Evolutionary conservation across 2,888 invertebrate species (phyloP).

Genomic region (Leucophenga montana): DNA sequence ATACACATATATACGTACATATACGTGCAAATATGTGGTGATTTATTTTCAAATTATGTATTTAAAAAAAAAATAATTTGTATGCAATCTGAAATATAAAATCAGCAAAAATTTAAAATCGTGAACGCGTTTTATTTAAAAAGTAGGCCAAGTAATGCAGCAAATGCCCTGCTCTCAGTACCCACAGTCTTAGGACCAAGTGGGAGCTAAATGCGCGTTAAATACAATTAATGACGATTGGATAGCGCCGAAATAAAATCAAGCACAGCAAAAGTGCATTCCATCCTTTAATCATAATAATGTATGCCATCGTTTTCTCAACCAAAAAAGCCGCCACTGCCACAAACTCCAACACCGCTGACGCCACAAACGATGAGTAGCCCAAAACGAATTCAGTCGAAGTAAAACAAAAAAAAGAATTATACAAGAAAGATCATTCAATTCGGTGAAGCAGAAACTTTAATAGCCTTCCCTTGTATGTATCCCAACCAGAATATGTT

Average conservation of each 20-base stretch:
- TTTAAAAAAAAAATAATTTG: neutral
- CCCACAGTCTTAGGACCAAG: no score
- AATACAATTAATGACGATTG: neutral
- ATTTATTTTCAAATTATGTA: no score
- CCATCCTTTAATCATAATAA: conserved; percentile 17
- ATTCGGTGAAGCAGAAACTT: neutral
- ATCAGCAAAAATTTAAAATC: neutral
- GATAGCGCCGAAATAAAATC: no score
- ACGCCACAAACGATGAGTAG: neutral
- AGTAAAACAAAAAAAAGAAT: conserved; percentile 44
- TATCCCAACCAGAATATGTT: no score
- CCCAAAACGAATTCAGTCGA: conserved; percentile 46
- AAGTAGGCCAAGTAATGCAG: conserved; percentile 4
- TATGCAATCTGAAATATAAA: neutral
- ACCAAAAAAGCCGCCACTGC: conserved; percentile 27
- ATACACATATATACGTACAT: no score
- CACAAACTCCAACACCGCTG: conserved; percentile 39
- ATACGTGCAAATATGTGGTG: no score
- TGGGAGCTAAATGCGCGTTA: neutral
- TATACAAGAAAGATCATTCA: neutral
- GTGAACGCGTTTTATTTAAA: neutral
- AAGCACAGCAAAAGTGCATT: no score
- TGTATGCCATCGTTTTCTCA: conserved; percentile 10
- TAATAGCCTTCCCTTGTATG: no score
- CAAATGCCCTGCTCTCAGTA: no score